Evolutionary conservation across 2,888 invertebrate genomes (phyloP).

Genomic region (Saturnia pavonia): DNA sequence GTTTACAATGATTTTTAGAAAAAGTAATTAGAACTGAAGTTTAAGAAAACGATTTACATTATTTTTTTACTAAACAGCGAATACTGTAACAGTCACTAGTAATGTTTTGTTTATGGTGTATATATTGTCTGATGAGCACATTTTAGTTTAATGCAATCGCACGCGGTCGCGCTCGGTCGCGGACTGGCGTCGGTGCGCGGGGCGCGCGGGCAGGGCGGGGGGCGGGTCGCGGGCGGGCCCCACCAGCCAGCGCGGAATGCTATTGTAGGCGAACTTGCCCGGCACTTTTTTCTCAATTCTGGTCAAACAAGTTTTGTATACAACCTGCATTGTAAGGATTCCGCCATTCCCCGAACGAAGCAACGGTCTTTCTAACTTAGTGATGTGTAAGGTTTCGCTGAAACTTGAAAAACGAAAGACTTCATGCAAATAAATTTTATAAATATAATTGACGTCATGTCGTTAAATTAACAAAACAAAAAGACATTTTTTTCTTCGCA

Average conservation of each 20-base stretch:
- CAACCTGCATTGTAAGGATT: slow-evolving; percentile 81
- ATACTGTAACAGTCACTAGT: slow-evolving; percentile 38
- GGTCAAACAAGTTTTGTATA: slow-evolving; percentile 81
- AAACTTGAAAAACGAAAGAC: slow-evolving; percentile 27
- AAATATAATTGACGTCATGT: no score
- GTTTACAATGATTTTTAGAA: slow-evolving; percentile 34
- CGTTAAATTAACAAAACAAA: neutral
- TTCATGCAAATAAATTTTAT: neutral
- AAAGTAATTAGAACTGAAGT: slow-evolving; percentile 29
- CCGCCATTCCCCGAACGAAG: slow-evolving; percentile 75
- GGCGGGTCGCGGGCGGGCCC: slow-evolving; percentile 36
- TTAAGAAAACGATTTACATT: slow-evolving; percentile 32
- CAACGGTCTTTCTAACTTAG: slow-evolving; percentile 73
- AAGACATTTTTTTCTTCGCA: neutral
- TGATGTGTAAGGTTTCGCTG: slow-evolving; percentile 53
- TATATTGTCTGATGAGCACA: slow-evolving; percentile 47
- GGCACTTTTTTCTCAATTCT: slow-evolving; percentile 79
- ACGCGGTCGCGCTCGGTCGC: slow-evolving; percentile 68
- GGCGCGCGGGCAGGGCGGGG: slow-evolving; percentile 43
- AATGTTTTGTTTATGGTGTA: slow-evolving; percentile 54
- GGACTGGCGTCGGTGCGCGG: slow-evolving; percentile 55
- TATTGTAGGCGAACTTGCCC: slow-evolving; percentile 81
- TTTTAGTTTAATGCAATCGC: slow-evolving; percentile 44
- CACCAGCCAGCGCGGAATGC: slow-evolving; percentile 68
- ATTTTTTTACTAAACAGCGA: slow-evolving; percentile 25